Evolutionary conservation across 2,888 invertebrate species (phyloP).

Genomic region (Nymphalis urticae): DNA sequence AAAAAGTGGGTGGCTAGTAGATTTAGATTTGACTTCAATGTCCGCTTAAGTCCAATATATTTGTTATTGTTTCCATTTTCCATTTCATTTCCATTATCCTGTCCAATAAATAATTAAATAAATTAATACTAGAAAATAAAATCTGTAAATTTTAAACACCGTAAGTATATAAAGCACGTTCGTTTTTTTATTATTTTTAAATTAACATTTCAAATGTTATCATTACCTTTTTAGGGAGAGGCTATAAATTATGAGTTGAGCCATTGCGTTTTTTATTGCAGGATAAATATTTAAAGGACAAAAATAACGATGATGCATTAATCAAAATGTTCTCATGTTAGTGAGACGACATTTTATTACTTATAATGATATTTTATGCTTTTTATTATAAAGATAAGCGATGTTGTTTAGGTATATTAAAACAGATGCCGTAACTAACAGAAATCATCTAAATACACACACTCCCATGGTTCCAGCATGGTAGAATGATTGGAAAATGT

Average conservation of each 20-base stretch:
- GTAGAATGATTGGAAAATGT: too few relatives aligned
- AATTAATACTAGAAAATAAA: neutral
- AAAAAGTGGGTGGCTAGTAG: too few relatives aligned
- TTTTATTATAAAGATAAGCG: too few relatives aligned
- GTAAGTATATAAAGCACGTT: neutral
- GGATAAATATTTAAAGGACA: slow-evolving; percentile 31
- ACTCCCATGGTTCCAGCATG: too few relatives aligned
- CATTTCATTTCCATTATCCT: too few relatives aligned
- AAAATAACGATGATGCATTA: slow-evolving; percentile 34
- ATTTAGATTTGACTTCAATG: too few relatives aligned
- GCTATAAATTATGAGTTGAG: slow-evolving; percentile 28
- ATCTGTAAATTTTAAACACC: neutral
- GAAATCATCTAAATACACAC: too few relatives aligned
- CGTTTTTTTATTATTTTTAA: slow-evolving; percentile 3
- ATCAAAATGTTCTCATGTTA: slow-evolving; percentile 32
- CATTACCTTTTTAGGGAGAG: slow-evolving; percentile 25
- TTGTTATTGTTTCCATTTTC: too few relatives aligned
- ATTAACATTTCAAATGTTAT: slow-evolving; percentile 11
- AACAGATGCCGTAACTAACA: too few relatives aligned
- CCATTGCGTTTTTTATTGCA: slow-evolving; percentile 25
- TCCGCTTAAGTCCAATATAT: too few relatives aligned
- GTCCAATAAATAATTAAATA: too few relatives aligned
- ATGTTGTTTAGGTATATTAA: too few relatives aligned
- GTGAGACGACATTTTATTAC: slow-evolving; percentile 21
- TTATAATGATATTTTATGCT: neutral